These are phyloP conservation scores for Diplazon laetatorius DNA, from an alignment of 2,888 invertebrate genomes.

Conservation along the genomic window DNA sequence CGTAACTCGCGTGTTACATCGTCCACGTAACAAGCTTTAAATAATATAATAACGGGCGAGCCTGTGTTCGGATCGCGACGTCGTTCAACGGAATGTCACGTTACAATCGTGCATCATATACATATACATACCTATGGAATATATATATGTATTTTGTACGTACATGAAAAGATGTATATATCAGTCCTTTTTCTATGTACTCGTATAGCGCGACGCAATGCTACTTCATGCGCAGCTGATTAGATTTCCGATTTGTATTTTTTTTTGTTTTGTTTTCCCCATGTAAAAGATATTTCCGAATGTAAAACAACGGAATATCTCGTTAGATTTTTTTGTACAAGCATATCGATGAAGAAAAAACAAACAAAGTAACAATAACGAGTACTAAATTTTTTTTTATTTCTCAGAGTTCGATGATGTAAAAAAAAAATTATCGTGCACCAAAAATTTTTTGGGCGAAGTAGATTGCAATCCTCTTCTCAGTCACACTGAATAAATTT, in stretches of 20 bases:
- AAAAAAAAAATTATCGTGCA: too few species aligned
- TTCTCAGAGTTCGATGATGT: slow-evolving; percentile 50
- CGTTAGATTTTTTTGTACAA: slow-evolving; percentile 37
- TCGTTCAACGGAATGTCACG: slow-evolving; percentile 22
- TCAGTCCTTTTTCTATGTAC: slow-evolving; percentile 64
- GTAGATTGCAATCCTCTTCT: too few species aligned
- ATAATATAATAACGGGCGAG: slow-evolving; percentile 41
- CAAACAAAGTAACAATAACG: neutral
- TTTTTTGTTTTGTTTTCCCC: too few species aligned
- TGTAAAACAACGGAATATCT: slow-evolving; percentile 14
- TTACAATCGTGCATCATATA: slow-evolving; percentile 19
- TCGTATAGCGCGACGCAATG: slow-evolving; percentile 23
- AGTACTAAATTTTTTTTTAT: too few species aligned
- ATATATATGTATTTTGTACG: slow-evolving; percentile 59
- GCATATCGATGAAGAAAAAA: slow-evolving; percentile 16
- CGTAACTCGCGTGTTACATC: slow-evolving; percentile 62
- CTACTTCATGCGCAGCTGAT: slow-evolving; percentile 14
- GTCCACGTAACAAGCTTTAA: slow-evolving; percentile 62
- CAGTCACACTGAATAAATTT: too few species aligned
- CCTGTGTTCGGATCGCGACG: slow-evolving; percentile 14
- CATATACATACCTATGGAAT: slow-evolving; percentile 4
- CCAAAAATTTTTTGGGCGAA: too few species aligned
- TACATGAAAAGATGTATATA: slow-evolving; percentile 64
- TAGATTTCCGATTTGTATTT: neutral
- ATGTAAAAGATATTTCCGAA: slow-evolving; percentile 7